Conservation (phyloP, 1,140 invertebrate genomes). For the Telenomus remus region DNA sequence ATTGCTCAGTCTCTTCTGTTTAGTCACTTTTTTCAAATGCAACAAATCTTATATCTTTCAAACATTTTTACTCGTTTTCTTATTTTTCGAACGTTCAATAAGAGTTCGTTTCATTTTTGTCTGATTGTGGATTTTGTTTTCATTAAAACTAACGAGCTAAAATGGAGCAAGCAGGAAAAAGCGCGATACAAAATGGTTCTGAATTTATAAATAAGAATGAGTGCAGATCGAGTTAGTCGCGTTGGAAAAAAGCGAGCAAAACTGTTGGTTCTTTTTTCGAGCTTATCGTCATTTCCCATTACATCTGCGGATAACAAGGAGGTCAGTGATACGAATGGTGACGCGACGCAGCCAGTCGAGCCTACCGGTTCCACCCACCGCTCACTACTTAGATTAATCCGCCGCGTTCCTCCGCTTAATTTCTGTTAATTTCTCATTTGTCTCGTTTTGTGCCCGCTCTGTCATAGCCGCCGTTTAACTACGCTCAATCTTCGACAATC, state of each 20-base stretch:
- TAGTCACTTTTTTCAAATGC: neutral
- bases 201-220: conserved; percentile 4
- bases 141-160: too few species aligned
- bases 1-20: neutral
- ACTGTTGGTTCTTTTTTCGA: conserved; percentile 21
- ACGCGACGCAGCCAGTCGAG: conserved; percentile 30
- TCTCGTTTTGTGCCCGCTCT: conserved; percentile 49
- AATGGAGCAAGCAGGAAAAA: too few species aligned
- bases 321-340: conserved; percentile 65
- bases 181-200: too few species aligned
- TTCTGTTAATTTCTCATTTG: conserved; percentile 58
- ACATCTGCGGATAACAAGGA: conserved; percentile 59
- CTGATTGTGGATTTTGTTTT: too few species aligned
- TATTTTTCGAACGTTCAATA: too few species aligned
- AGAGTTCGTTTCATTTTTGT: too few species aligned
- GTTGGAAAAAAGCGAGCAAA: conserved; percentile 31
- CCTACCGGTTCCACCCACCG: conserved; percentile 58
- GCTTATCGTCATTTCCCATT: conserved; percentile 49
- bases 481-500: conserved; percentile 42
- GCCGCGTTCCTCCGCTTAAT: conserved; percentile 53
- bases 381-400: conserved; percentile 52
- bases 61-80: too few species aligned
- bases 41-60: neutral
- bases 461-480: conserved; percentile 28
- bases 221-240: conserved; percentile 24